Evolutionary conservation across 2,113 vertebrate species (phyloP), one percentile per base, ranked within the genome.

Genomic region (Euleptes europaea): DNA sequence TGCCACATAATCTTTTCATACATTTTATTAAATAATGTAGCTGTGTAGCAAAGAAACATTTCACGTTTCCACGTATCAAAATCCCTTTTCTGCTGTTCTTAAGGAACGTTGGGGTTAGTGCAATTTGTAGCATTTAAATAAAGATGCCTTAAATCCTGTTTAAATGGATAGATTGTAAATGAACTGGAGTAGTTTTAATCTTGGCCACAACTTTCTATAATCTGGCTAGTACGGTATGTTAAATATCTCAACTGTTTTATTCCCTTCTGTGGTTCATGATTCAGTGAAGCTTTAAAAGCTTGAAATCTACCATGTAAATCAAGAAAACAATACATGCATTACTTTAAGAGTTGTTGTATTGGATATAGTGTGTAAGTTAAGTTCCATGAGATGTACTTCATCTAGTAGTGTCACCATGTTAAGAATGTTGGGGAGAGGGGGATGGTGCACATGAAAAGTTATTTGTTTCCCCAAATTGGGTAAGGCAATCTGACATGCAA

Each of bases 61-160:
- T 84, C n/a, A 76, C 44, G 51, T 54, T 69, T 2, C 14, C 28
- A 60, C 33, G 5, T 7, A 60, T 17, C 47, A 70, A 28, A 31
- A 0, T 23, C 44, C 9, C 31, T 35, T 26, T 80, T 74, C 75
- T 44, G 3, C 1, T 38, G 85, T 89, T 73, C 38, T 89, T 57
- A 44, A 81, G 26, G 5, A 0, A 0, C 26, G 3, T 1, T 69
- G 78, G 1, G 42, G 44, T 31, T 14, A 40, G 31, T 47, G 42
- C 11, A 38, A 57, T 60, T 35, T 38, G 35, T 13, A 35, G 49
- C 31, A 63, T 63, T 26, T 26, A 67, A 31, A 5, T 35, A 63
- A 74, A 5, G 17, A 63, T 67, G 14, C n/a, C 38, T 57, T 76
- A 51, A 66, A 54, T 49, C 19, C 60, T 75, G 15, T 75, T 75